phyloP scores from a whole-genome alignment of 2,797 vertebrate genomes.

The Cottoperca gobio region DNA sequence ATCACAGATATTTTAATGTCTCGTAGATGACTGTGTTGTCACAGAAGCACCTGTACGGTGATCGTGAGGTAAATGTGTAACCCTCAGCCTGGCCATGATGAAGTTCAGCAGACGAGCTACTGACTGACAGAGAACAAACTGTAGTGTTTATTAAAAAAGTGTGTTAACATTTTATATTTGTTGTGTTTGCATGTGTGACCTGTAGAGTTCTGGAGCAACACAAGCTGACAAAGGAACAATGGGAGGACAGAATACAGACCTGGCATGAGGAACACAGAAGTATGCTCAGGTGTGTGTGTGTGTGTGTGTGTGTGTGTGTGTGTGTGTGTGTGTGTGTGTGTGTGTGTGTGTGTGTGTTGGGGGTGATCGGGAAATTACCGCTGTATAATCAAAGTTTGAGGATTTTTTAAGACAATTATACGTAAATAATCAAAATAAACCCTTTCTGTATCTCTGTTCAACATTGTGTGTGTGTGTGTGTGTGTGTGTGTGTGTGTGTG shows the following conservation, averaged over 20 bases:
- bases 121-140: not conserved
- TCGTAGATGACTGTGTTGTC: not conserved
- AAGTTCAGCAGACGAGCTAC: too few relatives aligned
- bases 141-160: not conserved
- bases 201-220: slow-evolving; percentile 96
- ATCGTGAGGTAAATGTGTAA: not conserved
- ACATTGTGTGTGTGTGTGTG: slow-evolving; percentile 24
- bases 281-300: slow-evolving; percentile 89
- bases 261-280: slow-evolving; percentile 98
- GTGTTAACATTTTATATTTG: not conserved
- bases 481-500: slow-evolving; percentile 11
- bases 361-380: too few relatives aligned
- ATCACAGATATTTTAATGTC: not conserved
- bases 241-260: slow-evolving; percentile 98
- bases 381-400: too few relatives aligned
- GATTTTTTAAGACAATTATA: too few relatives aligned
- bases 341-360: too few relatives aligned
- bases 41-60: too few relatives aligned
- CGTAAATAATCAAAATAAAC: too few relatives aligned
- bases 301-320: not conserved
- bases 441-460: not conserved
- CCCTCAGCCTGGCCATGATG: not conserved
- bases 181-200: not conserved
- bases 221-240: slow-evolving; percentile 98
- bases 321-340: slow-evolving; percentile 22